Percentiles rank a stretch among this genome's conserved stretches.
These are phyloP conservation scores for Junonia oenone DNA, from an alignment of 2,888 invertebrate genomes.

Conservation along the genomic window DNA sequence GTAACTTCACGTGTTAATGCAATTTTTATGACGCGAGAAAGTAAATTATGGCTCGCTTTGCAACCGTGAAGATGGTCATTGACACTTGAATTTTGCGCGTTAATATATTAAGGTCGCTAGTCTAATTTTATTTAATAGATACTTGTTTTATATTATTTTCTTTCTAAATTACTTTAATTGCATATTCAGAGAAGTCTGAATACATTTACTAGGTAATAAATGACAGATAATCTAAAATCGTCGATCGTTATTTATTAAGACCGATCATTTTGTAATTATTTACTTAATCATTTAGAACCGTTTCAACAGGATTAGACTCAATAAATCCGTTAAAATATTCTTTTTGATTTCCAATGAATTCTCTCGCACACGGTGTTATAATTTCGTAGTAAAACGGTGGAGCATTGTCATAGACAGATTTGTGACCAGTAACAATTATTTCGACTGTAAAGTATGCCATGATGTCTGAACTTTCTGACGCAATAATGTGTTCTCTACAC, in stretches of 20 bases:
- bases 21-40: slow-evolving; percentile 34
- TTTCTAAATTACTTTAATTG: background rate
- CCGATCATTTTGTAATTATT: background rate
- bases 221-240: background rate
- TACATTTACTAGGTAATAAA: background rate
- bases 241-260: background rate
- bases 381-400: slow-evolving; percentile 61
- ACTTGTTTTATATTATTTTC: background rate
- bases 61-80: slow-evolving; percentile 12
- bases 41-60: slow-evolving; percentile 20
- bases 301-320: slow-evolving; percentile 4
- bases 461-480: slow-evolving; percentile 35
- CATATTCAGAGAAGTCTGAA: background rate
- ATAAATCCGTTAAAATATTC: slow-evolving; percentile 37
- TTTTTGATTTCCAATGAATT: slow-evolving; percentile 43
- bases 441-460: slow-evolving; percentile 57
- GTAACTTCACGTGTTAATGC: slow-evolving; percentile 35
- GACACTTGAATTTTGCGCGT: slow-evolving; percentile 3
- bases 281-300: background rate
- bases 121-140: background rate
- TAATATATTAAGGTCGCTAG: slow-evolving; percentile 2
- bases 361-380: slow-evolving; percentile 48
- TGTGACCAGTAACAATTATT: slow-evolving; percentile 46
- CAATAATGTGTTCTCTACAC: slow-evolving; percentile 41
- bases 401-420: slow-evolving; percentile 44